A percentile compares a stretch with the other conserved stretches of the same genome.
These are phyloP conservation scores for Cydia pomonella DNA, from an alignment of 1,140 invertebrate genomes.

Conservation along the genomic window DNA sequence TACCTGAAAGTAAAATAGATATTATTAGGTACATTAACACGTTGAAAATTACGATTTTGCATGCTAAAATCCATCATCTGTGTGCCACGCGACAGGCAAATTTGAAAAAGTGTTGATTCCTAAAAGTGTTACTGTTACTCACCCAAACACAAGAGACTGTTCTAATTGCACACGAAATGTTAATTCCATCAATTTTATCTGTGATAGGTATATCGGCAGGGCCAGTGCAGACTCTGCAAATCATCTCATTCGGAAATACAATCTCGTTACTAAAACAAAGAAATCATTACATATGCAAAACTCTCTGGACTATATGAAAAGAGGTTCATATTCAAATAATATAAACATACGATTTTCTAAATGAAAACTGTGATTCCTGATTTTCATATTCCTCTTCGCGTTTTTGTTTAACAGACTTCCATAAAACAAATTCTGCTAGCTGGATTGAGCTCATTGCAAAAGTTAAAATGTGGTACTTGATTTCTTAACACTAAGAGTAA, in stretches of 20 bases:
- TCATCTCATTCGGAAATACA: slow-evolving; percentile 15
- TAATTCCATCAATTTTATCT: slow-evolving; percentile 12
- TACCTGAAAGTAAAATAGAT: slow-evolving; percentile 8
- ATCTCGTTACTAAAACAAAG: background rate
- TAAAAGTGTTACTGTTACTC: too few relatives aligned
- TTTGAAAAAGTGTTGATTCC: too few relatives aligned
- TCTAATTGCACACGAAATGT: slow-evolving; percentile 21
- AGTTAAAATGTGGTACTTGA: background rate
- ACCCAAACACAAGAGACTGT: background rate
- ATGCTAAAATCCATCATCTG: too few relatives aligned
- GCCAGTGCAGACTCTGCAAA: slow-evolving; percentile 31
- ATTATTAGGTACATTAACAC: too few relatives aligned
- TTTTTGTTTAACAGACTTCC: slow-evolving; percentile 7
- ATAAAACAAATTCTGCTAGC: slow-evolving; percentile 20
- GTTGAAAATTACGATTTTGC: too few relatives aligned
- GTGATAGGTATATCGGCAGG: slow-evolving; percentile 18
- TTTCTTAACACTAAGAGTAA: background rate
- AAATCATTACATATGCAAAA: background rate
- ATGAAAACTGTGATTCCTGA: background rate
- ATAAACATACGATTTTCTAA: slow-evolving; percentile 1
- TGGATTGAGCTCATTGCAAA: slow-evolving; percentile 10
- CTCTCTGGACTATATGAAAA: background rate
- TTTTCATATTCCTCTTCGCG: slow-evolving; percentile 1
- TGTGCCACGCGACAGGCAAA: too few relatives aligned
- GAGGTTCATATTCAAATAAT: background rate